Evolutionary conservation across 2,113 vertebrate genomes (phyloP).

Genomic region (Xenus cinereus): DNA sequence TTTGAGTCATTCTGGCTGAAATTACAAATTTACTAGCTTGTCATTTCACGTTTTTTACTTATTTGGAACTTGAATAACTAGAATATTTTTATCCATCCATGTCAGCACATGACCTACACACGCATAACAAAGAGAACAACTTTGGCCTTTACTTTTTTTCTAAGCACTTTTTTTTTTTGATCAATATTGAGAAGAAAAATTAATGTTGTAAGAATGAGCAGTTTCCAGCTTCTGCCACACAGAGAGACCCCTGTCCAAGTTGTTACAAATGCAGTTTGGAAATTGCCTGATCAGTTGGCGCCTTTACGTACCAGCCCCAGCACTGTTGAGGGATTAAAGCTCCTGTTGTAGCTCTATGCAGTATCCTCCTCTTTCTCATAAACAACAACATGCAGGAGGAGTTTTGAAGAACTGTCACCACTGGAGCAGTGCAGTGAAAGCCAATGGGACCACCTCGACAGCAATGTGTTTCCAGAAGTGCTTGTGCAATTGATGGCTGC

Average conservation of each 20-base stretch:
- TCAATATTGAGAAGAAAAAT: not conserved
- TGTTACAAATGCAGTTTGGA: not conserved
- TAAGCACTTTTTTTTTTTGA: not conserved
- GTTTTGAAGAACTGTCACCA: not conserved
- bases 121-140: not conserved
- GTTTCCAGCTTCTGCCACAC: not conserved
- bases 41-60: not conserved
- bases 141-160: not conserved
- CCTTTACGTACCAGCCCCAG: not conserved
- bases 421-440: not conserved
- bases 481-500: not conserved
- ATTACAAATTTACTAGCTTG: not conserved
- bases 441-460: not conserved
- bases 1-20: not conserved
- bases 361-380: not conserved
- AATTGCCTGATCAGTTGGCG: not conserved
- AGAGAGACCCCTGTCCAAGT: not conserved
- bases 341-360: not conserved
- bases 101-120: not conserved
- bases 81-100: not conserved
- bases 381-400: not conserved
- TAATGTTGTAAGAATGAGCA: not conserved
- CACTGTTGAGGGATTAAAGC: not conserved
- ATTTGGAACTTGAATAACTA: not conserved
- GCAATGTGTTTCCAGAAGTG: not conserved